These are phyloP conservation scores for Hepsetus odoe DNA, from an alignment of 2,113 vertebrate genomes.

Conservation along the genomic window DNA sequence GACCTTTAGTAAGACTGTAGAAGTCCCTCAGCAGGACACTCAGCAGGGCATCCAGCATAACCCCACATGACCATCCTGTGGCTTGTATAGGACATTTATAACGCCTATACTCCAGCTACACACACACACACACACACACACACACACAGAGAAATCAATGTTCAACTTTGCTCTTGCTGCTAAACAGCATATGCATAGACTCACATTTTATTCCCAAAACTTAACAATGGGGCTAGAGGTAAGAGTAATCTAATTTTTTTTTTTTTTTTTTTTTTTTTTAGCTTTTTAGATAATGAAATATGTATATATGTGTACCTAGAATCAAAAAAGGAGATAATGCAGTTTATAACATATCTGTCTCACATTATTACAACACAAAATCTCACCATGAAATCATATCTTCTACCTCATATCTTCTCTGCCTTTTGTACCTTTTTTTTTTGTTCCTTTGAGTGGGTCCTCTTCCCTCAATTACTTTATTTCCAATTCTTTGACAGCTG, in stretches of 20 bases:
- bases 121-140: background rate
- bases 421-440: background rate
- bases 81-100: conserved; percentile 18
- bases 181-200: background rate
- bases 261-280: no score
- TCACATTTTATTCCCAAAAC: no score
- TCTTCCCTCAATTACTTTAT: conserved; percentile 20
- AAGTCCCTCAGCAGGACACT: conserved; percentile 16
- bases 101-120: background rate
- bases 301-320: no score
- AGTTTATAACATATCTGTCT: no score
- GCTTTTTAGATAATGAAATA: no score
- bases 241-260: no score
- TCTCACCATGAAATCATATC: background rate
- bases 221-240: no score
- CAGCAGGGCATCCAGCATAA: background rate
- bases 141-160: no score
- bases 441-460: background rate
- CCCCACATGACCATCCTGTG: background rate
- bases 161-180: background rate
- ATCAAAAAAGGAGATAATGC: no score
- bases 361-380: no score
- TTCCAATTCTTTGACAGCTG: conserved; percentile 45
- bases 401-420: no score
- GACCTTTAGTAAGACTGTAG: conserved; percentile 8